Conservation (phyloP, 1,140 invertebrate species). For the Diachasma alloeum region DNA sequence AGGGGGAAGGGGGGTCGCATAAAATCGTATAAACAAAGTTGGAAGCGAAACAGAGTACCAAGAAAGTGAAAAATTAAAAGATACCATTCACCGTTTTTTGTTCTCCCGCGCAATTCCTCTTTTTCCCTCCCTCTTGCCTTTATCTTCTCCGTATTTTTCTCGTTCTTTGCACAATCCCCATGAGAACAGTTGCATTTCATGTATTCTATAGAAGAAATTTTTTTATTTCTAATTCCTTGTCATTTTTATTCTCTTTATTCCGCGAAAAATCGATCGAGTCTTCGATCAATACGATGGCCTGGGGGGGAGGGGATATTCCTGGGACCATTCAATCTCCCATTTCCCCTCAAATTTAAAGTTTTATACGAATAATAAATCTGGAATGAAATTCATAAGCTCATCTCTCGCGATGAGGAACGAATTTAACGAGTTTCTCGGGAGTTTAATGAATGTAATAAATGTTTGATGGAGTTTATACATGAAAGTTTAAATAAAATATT, state of each 20-base stretch:
- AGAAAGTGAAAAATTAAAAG: constrained; percentile 9
- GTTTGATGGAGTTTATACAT: not conserved
- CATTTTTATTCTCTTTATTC: constrained; percentile 3
- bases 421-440: not conserved
- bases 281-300: no score
- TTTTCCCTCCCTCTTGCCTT: not conserved
- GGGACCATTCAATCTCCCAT: not conserved
- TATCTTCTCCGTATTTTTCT: not conserved
- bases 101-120: not conserved
- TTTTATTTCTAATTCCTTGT: constrained; percentile 16
- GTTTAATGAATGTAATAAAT: constrained; percentile 3
- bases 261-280: no score
- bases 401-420: not conserved
- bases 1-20: not conserved
- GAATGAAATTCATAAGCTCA: not conserved
- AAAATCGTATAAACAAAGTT: not conserved
- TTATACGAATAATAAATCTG: not conserved
- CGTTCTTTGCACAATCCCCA: not conserved
- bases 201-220: not conserved
- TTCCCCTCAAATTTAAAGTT: not conserved
- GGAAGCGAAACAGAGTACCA: not conserved
- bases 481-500: not conserved
- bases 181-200: constrained; percentile 26
- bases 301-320: no score
- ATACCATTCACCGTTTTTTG: constrained; percentile 22